Evolutionary conservation across 1,140 invertebrate genomes (phyloP), one percentile per base, ranked within the genome.

Genomic region (Cherax quadricarinatus): DNA sequence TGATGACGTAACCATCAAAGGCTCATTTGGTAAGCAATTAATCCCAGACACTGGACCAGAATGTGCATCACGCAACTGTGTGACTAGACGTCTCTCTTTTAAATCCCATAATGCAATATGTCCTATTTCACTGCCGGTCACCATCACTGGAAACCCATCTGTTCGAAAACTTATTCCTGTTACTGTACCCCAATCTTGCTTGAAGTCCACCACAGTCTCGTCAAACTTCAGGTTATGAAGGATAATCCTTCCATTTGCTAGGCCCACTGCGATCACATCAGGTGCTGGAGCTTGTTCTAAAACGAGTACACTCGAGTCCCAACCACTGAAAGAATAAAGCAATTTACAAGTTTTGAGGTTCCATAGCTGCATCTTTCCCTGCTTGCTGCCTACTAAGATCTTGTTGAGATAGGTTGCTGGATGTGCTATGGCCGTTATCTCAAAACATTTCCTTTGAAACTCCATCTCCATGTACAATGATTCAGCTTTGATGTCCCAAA

Each of bases 61-160:
- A 94, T 99, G 99, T 30, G 98, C 98, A 91, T 96, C 94, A 89
- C 96, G 94, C 24, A 98, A 95, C 94, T 98, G 97, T 94, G 96
- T 97, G 41, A 96, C 96, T 1, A 99, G 96, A 94, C 96, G 96
- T 93, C 96, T 96, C 88, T 98, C 96, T 95, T 99, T 98, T 62
- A 99, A 96, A 95, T 99, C 97, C 99, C 99, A 99, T 94, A 99
- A 96, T 0, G 98, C 98, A 93, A 99, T 96, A 94, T 99, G 97
- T 10, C 96, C 96, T 53, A 94, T 95, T 21, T 96, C 94, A 95
- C 97, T 98, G 14, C 97, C 97, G 60, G 98, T 97, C 1, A 97
- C 96, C 97, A 99, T 97, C 10, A 99, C 96, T 0, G 98, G 97
- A 84, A 96, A 96, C 1, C 97, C 98, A 95, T 99, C 98, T 70